Conservation (phyloP, 2,113 vertebrate species). For the Centrocercus urophasianus region DNA sequence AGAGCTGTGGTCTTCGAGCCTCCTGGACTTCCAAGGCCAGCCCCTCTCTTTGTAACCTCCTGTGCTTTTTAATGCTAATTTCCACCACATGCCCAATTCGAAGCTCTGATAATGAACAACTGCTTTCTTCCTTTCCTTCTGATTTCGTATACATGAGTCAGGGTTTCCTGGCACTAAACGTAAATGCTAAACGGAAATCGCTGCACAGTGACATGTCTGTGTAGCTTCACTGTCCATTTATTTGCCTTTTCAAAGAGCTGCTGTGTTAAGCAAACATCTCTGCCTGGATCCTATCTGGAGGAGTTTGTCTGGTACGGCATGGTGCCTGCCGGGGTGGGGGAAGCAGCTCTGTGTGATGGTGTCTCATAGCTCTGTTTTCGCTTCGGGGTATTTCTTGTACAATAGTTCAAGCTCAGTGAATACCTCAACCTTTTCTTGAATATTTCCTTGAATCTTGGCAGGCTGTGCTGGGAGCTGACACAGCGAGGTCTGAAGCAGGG, state of each 20-base stretch:
- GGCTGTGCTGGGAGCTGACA: slow-evolving; percentile 8
- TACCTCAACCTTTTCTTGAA: slow-evolving; percentile 47
- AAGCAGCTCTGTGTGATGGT: neutral
- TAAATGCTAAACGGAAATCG: slow-evolving; percentile 67
- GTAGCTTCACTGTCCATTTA: slow-evolving; percentile 66
- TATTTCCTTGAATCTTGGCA: slow-evolving; percentile 30
- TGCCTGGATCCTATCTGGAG: slow-evolving; percentile 59
- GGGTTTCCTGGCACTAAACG: slow-evolving; percentile 64
- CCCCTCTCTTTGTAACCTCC: neutral
- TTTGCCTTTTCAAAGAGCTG: slow-evolving; percentile 74
- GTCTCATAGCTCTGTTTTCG: slow-evolving; percentile 32
- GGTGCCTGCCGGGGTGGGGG: slow-evolving; percentile 25
- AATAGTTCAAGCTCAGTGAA: neutral
- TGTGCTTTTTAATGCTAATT: neutral
- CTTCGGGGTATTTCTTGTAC: slow-evolving; percentile 63
- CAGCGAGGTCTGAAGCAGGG: neutral
- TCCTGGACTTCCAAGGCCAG: neutral
- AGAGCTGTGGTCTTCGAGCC: neutral
- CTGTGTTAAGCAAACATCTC: slow-evolving; percentile 72
- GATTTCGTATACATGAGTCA: slow-evolving; percentile 73
- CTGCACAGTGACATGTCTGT: slow-evolving; percentile 72
- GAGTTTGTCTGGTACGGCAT: slow-evolving; percentile 56
- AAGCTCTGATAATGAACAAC: slow-evolving; percentile 53
- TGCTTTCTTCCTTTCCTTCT: slow-evolving; percentile 65
- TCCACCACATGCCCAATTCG: slow-evolving; percentile 19